phyloP scores from a whole-genome alignment of 2,797 vertebrate genomes.

The Coregonus suidteri region DNA sequence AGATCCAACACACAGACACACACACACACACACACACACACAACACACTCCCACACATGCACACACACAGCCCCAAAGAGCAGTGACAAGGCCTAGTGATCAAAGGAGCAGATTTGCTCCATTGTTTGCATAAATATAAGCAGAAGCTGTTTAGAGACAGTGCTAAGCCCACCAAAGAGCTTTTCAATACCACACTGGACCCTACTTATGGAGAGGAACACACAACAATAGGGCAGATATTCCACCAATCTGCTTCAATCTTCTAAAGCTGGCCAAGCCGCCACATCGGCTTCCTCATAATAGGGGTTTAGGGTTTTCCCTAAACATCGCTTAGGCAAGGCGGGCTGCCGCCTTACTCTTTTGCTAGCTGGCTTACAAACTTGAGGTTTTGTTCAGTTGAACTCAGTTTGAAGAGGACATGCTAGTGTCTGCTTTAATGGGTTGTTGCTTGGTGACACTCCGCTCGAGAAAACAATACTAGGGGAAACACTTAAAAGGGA shows the following conservation, averaged over 20 bases:
- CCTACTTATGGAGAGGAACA: constrained; percentile 49
- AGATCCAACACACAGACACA: not conserved
- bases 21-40: constrained; percentile 7
- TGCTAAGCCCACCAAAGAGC: constrained; percentile 42
- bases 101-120: constrained; percentile 71
- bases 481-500: not conserved
- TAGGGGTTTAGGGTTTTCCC: constrained; percentile 22
- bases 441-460: not conserved
- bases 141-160: constrained; percentile 44
- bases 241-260: constrained; percentile 67
- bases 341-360: not conserved
- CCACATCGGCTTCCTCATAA: constrained; percentile 52
- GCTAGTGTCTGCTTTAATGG: constrained; percentile 26
- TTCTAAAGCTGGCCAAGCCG: constrained; percentile 45
- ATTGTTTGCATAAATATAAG: constrained; percentile 71
- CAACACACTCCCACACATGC: not conserved
- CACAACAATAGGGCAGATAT: constrained; percentile 46
- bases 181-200: constrained; percentile 53
- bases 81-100: constrained; percentile 60
- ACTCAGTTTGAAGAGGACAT: not conserved
- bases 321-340: not conserved
- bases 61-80: constrained; percentile 51
- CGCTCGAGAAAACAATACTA: not conserved
- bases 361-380: not conserved
- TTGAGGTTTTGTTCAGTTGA: not conserved